Percentiles rank a stretch among this genome's conserved stretches.
Conservation (phyloP, 2,888 invertebrate species). For the Eremobia ochroleuca region DNA sequence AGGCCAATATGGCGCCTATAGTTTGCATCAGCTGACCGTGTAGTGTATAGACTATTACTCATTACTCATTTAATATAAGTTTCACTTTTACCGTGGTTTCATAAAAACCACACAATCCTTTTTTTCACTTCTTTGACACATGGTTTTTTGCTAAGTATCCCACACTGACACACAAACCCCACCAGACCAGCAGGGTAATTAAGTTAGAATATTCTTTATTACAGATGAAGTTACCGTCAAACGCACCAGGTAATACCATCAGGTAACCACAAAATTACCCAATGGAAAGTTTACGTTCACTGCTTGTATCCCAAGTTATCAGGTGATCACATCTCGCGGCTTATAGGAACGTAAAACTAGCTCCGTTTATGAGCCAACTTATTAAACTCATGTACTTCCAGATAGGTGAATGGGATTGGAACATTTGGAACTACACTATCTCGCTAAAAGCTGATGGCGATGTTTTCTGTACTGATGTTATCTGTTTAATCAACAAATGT, state of each 20-base stretch:
- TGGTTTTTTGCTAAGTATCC: neutral
- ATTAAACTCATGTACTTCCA: conserved; percentile 66
- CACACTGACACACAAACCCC: neutral
- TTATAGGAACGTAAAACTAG: conserved; percentile 62
- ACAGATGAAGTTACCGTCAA: conserved; percentile 18
- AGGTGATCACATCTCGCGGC: conserved; percentile 57
- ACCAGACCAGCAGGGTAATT: no score
- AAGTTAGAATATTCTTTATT: conserved; percentile 1
- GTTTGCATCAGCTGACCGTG: no score
- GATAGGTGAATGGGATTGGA: conserved; percentile 52
- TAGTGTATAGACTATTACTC: no score
- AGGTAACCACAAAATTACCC: conserved; percentile 59
- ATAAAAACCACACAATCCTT: no score
- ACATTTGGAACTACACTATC: conserved; percentile 38
- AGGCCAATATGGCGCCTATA: no score
- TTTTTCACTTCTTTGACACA: neutral
- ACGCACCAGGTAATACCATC: conserved; percentile 46
- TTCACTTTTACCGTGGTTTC: no score
- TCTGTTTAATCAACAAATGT: conserved; percentile 61
- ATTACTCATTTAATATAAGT: no score
- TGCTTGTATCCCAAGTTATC: conserved; percentile 60
- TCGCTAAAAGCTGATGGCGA: conserved; percentile 47
- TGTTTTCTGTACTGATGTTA: conserved; percentile 46
- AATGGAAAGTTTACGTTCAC: conserved; percentile 60
- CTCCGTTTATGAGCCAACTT: conserved; percentile 56